A percentile compares a stretch with the other conserved stretches of the same genome.
Conservation (phyloP, 2,797 vertebrate genomes). For the Acestrorhynchus altus region DNA sequence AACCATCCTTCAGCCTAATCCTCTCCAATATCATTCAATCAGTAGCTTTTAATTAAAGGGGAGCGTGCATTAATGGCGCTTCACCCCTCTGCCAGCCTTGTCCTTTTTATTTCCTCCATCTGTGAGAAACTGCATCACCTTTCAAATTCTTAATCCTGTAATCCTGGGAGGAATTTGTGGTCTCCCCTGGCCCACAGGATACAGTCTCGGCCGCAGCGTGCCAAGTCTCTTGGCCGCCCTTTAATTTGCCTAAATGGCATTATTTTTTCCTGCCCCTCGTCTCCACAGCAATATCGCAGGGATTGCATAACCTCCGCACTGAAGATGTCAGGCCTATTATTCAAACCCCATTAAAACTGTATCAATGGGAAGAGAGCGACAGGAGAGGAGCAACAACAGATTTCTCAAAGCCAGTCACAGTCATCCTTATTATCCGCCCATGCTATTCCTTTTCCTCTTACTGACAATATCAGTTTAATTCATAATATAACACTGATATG, state of each 20-base stretch:
- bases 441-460: slow-evolving; percentile 48
- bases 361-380: slow-evolving; percentile 36
- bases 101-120: slow-evolving; percentile 71
- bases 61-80: slow-evolving; percentile 71
- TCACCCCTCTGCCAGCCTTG: slow-evolving; percentile 71
- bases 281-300: slow-evolving; percentile 50
- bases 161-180: slow-evolving; percentile 85
- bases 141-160: slow-evolving; percentile 86
- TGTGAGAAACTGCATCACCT: slow-evolving; percentile 87
- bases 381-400: slow-evolving; percentile 44
- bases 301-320: slow-evolving; percentile 54
- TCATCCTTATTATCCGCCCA: slow-evolving; percentile 34
- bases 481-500: slow-evolving; percentile 30
- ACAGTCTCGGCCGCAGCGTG: slow-evolving; percentile 67
- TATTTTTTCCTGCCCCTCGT: slow-evolving; percentile 44
- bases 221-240: slow-evolving; percentile 66
- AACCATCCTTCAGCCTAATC: slow-evolving; percentile 79
- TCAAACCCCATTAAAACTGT: slow-evolving; percentile 49
- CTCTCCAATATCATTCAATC: slow-evolving; percentile 88
- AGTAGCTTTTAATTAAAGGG: slow-evolving; percentile 87
- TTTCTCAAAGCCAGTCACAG: slow-evolving; percentile 43
- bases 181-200: slow-evolving; percentile 76
- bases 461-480: slow-evolving; percentile 37
- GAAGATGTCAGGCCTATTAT: slow-evolving; percentile 53
- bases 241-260: slow-evolving; percentile 67